phyloP scores from a whole-genome alignment of 2,888 invertebrate species.

The Oxyteleia sp. region DNA sequence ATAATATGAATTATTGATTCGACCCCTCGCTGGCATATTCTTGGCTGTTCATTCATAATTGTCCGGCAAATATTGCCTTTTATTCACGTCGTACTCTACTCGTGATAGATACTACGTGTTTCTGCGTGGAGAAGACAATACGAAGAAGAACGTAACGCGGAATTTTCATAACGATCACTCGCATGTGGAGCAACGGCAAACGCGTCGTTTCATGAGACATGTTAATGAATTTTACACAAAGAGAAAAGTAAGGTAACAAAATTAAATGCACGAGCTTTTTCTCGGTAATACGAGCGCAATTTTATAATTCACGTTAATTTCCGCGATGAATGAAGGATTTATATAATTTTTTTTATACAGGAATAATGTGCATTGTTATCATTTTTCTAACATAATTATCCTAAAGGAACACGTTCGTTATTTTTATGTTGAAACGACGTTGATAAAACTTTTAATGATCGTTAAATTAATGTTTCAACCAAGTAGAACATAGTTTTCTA shows the following conservation, averaged over 20 bases:
- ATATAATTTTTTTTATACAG: constrained; percentile 3
- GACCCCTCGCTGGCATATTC: constrained; percentile 31
- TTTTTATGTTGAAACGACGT: too few relatives aligned
- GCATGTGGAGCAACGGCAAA: constrained; percentile 26
- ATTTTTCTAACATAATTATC: too few relatives aligned
- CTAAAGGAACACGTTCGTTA: too few relatives aligned
- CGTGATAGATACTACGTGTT: constrained; percentile 35
- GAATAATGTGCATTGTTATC: not conserved
- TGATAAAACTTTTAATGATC: too few relatives aligned
- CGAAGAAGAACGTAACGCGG: constrained; percentile 15
- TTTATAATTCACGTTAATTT: constrained; percentile 8
- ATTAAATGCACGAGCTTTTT: constrained; percentile 21
- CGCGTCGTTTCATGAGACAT: constrained; percentile 32
- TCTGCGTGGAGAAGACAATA: constrained; percentile 27
- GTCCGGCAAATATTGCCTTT: constrained; percentile 60
- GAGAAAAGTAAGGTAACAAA: constrained; percentile 14
- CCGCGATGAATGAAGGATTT: not conserved
- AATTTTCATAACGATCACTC: constrained; percentile 46
- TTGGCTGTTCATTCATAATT: constrained; percentile 63
- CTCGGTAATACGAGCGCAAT: not conserved
- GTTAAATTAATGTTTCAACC: too few relatives aligned
- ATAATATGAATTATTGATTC: constrained; percentile 52
- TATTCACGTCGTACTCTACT: constrained; percentile 41
- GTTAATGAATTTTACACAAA: constrained; percentile 44
- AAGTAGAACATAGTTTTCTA: too few relatives aligned